Evolutionary conservation across 2,888 invertebrate genomes (phyloP), one percentile per base, ranked within the genome.

Genomic region (Meteorus colon): DNA sequence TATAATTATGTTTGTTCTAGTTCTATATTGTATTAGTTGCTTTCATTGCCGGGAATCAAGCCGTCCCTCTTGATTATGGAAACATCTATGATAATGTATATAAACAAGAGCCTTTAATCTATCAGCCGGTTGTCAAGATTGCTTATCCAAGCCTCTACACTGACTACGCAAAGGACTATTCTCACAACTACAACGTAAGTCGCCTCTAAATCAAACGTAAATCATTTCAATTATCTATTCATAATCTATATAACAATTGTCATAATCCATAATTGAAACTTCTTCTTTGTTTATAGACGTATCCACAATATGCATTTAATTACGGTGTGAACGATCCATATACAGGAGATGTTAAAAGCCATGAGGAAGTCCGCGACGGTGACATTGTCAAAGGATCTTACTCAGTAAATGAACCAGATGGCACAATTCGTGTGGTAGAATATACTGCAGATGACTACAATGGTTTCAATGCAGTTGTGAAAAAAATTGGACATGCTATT

Each of bases 381-480:
- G 87, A 87, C 71, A 84, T 85, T 1, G 86, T 87, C 4, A 85
- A 82, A 65, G 86, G 87, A 29, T 86, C 86, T 4, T 86, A 86
- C 80, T 84, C 85, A 41, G 81, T 86, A 48, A 86, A 86, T 80
- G 86, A 87, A 65, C 86, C 87, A 34, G 87, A 87, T 76, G 86
- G 87, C 62, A 86, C 86, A 60, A 83, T 87, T 19, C 83, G 87
- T 51, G 83, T 87, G 60, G 87, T 87, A 65, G 86, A 87, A 74
- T 87, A 87, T 74, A 86, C 86, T 3, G 86, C 86, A 5, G 86
- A 86, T 79, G 85, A 86, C 75, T 85, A 86, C 80, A 86, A 86
- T 77, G 87, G 86, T 67, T 87, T 86, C 73, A 87, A 87, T 78
- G 87, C 86, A 14, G 84, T 87, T 5, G 87, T 86, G 27, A 87